Conservation (phyloP, 2,888 invertebrate genomes). For the Leptothorax acervorum region DNA sequence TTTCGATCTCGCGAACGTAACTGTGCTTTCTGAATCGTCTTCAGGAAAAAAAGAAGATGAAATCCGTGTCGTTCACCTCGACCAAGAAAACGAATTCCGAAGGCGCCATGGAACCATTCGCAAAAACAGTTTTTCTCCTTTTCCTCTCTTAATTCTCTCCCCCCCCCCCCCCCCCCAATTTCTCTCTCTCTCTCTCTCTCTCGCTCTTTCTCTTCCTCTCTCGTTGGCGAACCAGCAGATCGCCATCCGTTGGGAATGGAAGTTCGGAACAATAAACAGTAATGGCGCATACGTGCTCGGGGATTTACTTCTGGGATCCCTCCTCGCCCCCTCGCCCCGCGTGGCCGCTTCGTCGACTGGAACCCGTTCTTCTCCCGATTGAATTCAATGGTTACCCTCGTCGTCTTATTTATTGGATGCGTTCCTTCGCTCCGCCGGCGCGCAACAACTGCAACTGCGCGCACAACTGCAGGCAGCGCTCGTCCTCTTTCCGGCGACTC, state of each 20-base stretch:
- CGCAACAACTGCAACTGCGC: slow-evolving; percentile 72
- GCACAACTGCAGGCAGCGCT: slow-evolving; percentile 62
- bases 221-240: slow-evolving; percentile 47
- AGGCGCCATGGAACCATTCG: slow-evolving; percentile 68
- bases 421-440: slow-evolving; percentile 75
- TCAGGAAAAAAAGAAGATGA: slow-evolving; percentile 42
- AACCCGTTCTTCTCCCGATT: slow-evolving; percentile 77
- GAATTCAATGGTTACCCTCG: slow-evolving; percentile 78
- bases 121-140: slow-evolving; percentile 69
- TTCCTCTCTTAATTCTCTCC: neutral
- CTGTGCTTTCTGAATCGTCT: slow-evolving; percentile 37
- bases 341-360: slow-evolving; percentile 60
- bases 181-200: neutral
- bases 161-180: too few relatives aligned
- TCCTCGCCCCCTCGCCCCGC: slow-evolving; percentile 7
- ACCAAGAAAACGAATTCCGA: slow-evolving; percentile 71
- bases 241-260: slow-evolving; percentile 75
- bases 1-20: slow-evolving; percentile 16
- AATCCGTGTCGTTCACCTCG: slow-evolving; percentile 69
- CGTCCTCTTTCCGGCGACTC: slow-evolving; percentile 29
- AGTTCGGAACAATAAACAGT: slow-evolving; percentile 81
- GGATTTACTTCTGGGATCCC: slow-evolving; percentile 79
- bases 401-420: slow-evolving; percentile 78
- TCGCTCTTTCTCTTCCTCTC: slow-evolving; percentile 5
- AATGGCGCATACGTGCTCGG: slow-evolving; percentile 80